phyloP scores from a whole-genome alignment of 2,888 invertebrate species.

The Agrochola circellaris region DNA sequence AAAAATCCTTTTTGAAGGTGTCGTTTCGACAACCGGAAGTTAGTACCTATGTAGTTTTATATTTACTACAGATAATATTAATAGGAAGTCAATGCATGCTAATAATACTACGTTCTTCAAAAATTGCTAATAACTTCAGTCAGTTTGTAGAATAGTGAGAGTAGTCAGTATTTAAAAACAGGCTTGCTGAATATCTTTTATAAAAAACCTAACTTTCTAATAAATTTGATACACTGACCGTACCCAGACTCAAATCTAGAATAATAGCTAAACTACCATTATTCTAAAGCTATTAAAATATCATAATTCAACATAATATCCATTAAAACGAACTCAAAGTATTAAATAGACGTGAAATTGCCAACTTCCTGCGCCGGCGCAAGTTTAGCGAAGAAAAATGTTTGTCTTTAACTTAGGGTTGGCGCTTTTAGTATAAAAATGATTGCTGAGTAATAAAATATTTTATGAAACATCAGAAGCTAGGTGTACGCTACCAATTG shows the following conservation, averaged over 20 bases:
- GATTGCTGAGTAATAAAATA: conserved; percentile 1
- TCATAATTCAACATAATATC: conserved; percentile 60
- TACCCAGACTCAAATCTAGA: neutral
- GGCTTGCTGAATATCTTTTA: rapidly evolving
- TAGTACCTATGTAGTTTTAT: too few relatives aligned
- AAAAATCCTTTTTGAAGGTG: too few relatives aligned
- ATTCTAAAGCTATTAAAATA: conserved; percentile 57
- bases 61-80: too few relatives aligned
- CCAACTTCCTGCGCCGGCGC: conserved; percentile 66
- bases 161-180: neutral
- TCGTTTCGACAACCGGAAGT: too few relatives aligned
- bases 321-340: conserved; percentile 67
- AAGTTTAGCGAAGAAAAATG: conserved; percentile 66
- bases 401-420: conserved; percentile 64
- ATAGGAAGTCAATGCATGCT: too few relatives aligned
- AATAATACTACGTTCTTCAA: neutral
- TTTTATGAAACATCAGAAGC: too few relatives aligned
- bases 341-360: conserved; percentile 72
- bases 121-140: neutral
- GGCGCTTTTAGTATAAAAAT: conserved; percentile 25
- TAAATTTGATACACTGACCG: neutral
- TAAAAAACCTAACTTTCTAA: neutral
- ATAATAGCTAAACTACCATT: conserved; percentile 24
- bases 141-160: neutral
- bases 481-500: too few relatives aligned